Evolutionary conservation across 2,888 invertebrate genomes (phyloP).

Genomic region (Pseudoips prasinana): DNA sequence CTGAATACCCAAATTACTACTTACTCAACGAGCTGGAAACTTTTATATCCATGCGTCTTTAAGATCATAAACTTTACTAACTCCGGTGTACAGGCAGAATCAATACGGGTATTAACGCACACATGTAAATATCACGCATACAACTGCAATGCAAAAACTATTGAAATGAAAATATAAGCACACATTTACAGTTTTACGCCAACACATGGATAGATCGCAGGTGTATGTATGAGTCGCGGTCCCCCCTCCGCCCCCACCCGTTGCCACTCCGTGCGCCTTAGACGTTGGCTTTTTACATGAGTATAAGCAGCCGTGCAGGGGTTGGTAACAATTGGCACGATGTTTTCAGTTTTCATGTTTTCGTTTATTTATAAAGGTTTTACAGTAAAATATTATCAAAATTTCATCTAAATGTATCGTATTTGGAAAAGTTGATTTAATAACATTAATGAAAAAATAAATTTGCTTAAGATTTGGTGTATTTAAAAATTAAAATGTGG

Average conservation of each 20-base stretch:
- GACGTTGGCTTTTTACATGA: constrained; percentile 80
- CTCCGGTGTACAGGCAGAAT: constrained; percentile 60
- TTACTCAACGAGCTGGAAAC: constrained; percentile 11
- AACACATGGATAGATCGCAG: constrained; percentile 51
- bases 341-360: constrained; percentile 9
- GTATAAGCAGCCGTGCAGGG: constrained; percentile 63
- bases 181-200: constrained; percentile 45
- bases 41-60: constrained; percentile 44
- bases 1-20: constrained; percentile 1
- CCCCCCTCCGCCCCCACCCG: constrained; percentile 33
- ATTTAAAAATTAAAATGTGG: too few species aligned
- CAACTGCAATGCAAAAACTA: constrained; percentile 75
- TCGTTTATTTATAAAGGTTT: constrained; percentile 10
- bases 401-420: too few species aligned
- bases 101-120: constrained; percentile 78
- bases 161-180: constrained; percentile 78
- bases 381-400: too few species aligned
- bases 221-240: constrained; percentile 59
- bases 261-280: constrained; percentile 61
- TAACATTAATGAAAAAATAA: too few species aligned
- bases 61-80: constrained; percentile 70
- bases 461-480: too few species aligned
- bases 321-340: constrained; percentile 49
- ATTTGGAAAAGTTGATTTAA: too few species aligned
- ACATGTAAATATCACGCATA: constrained; percentile 56